Percentiles rank a stretch among this genome's conserved stretches.
Conservation (phyloP, 2,888 invertebrate species). For the Nomada fabriciana region DNA sequence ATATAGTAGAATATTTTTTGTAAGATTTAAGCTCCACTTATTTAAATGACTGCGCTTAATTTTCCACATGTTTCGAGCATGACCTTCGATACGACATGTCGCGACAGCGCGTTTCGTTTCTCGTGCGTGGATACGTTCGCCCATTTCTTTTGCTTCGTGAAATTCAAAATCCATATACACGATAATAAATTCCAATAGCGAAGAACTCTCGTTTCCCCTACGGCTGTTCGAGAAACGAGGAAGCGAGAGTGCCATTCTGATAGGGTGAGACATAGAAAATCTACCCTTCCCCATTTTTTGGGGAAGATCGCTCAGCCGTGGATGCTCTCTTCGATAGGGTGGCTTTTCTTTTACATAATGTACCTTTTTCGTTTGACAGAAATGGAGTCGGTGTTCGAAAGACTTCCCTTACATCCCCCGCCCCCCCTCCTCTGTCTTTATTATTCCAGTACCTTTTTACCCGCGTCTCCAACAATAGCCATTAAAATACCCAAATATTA, state of each 20-base stretch:
- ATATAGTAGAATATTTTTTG: too few relatives aligned
- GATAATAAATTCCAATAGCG: slow-evolving; percentile 34
- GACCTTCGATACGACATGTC: too few relatives aligned
- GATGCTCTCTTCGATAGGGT: neutral
- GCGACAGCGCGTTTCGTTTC: neutral
- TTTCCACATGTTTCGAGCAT: too few relatives aligned
- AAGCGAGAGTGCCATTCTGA: neutral
- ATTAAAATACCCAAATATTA: too few relatives aligned
- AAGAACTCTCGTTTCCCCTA: slow-evolving; percentile 16
- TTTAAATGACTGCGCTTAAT: too few relatives aligned
- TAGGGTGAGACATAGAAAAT: neutral
- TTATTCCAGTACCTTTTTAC: too few relatives aligned
- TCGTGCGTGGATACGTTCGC: slow-evolving; percentile 14
- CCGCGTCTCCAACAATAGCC: too few relatives aligned
- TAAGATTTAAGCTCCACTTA: too few relatives aligned
- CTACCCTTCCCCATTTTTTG: neutral
- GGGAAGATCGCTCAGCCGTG: slow-evolving; percentile 7
- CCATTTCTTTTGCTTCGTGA: slow-evolving; percentile 1
- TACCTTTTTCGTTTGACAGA: slow-evolving; percentile 1
- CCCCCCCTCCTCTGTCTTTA: neutral
- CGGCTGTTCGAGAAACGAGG: neutral
- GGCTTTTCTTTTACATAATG: neutral
- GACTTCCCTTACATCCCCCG: neutral
- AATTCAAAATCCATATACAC: slow-evolving; percentile 51
- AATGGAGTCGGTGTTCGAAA: neutral